Evolutionary conservation across 2,888 invertebrate species (phyloP), one percentile per base, ranked within the genome.

Genomic region (Teinopalpus imperialis): DNA sequence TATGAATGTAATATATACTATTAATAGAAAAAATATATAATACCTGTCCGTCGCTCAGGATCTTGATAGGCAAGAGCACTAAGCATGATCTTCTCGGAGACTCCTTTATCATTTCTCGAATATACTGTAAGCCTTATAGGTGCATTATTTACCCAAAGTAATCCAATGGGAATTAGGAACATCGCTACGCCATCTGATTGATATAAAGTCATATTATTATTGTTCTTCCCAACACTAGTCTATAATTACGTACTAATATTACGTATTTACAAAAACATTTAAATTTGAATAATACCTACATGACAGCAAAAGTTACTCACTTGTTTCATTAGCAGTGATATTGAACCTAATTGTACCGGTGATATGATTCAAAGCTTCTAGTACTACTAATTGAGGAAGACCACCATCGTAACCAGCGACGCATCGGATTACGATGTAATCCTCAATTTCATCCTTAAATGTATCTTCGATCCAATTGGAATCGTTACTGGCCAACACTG

Each of bases 401-500:
- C 97, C 97, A 0, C 97, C 97, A 69, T 97, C 96, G 70, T 96
- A 96, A 0, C 97, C 97, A 0, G 95, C 91, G 52, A 94, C 92
- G 69, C 97, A 97, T 58, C 95, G 94, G 34, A 97, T 93, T 59
- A 95, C 93, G 58, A 97, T 80, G 1, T 73, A 68, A 12, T 83
- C 83, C 0, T 66, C 74, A 0, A 66, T 57, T 10, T 85, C 82
- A 3, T 86, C 82, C 23, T 63, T 69, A 61, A 74, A 60, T 0
- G 74, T 59, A 23, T 82, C 77, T 45, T 83, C 79, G 10, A 80
- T 66, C 90, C 90, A 88, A 73, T 90, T 81, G 56, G 91, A 80
- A 50, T 88, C 72, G 54, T 90, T 89, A 10, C 89, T 82, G 36
- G 94, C 92, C 51, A 93, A 91, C 48, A 96, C 90, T 35, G 96